phyloP scores from a whole-genome alignment of 1,140 invertebrate genomes.

The Lepidostoma basale region DNA sequence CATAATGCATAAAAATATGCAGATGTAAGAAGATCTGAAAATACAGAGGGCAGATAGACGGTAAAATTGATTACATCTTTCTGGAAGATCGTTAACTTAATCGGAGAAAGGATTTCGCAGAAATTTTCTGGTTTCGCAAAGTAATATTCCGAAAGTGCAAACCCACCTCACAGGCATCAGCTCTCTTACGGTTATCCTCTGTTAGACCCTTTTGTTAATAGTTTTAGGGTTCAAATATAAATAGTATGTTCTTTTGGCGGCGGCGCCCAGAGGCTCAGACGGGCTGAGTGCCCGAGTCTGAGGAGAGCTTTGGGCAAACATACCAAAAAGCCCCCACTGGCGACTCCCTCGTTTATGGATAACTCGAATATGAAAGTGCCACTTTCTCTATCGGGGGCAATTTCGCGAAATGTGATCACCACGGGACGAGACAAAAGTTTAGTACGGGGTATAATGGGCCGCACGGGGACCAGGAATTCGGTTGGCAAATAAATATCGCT shows the following conservation, averaged over 20 bases:
- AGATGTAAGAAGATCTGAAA: no score
- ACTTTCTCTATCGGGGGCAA: background rate
- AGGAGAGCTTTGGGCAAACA: background rate
- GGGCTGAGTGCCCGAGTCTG: background rate
- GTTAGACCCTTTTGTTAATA: slow-evolving; percentile 22
- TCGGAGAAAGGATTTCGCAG: slow-evolving; percentile 7
- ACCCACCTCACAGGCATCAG: background rate
- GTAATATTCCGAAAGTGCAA: slow-evolving; percentile 10
- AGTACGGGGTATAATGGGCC: background rate
- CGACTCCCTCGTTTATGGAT: background rate
- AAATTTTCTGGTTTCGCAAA: background rate
- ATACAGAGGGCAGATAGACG: no score
- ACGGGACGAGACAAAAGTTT: background rate
- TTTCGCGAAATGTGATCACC: background rate
- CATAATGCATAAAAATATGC: no score
- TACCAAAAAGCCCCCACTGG: background rate
- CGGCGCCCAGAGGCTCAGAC: slow-evolving; percentile 19
- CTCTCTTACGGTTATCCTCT: background rate
- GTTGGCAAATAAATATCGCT: slow-evolving; percentile 25
- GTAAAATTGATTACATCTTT: no score
- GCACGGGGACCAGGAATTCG: slow-evolving; percentile 21
- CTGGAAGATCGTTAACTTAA: no score
- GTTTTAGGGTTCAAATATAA: slow-evolving; percentile 27
- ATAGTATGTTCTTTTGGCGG: slow-evolving; percentile 15
- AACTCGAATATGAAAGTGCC: background rate